These are phyloP conservation scores for Alcedo atthis DNA, from an alignment of 2,797 vertebrate genomes.

Conservation along the genomic window DNA sequence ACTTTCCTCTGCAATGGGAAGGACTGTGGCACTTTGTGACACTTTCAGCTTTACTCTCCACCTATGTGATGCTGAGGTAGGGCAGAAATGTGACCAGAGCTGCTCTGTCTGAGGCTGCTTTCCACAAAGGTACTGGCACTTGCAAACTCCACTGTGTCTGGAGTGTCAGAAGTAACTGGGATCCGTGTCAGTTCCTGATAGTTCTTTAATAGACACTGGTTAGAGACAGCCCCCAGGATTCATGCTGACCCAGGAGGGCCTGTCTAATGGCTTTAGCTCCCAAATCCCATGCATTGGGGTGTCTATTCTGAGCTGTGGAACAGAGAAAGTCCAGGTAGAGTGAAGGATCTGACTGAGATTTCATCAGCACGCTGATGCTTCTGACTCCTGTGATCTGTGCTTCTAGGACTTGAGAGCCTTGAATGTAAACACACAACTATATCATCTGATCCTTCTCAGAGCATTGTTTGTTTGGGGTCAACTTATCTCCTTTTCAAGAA, in stretches of 20 bases:
- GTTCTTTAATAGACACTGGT: background rate
- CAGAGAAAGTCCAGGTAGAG: background rate
- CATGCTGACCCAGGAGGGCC: background rate
- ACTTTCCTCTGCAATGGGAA: background rate
- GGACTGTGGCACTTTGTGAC: background rate
- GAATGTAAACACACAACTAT: conserved; percentile 40
- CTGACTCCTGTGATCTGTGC: background rate
- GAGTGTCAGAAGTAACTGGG: background rate
- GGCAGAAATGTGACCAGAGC: background rate
- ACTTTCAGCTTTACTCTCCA: background rate
- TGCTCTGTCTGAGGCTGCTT: background rate
- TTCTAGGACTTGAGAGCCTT: conserved; percentile 17
- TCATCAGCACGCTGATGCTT: background rate
- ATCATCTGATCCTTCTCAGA: conserved; percentile 47
- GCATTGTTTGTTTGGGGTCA: conserved; percentile 56
- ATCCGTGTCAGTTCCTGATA: fast-evolving
- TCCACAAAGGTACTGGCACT: background rate
- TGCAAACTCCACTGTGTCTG: background rate
- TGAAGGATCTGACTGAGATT: background rate
- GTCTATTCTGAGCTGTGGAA: background rate
- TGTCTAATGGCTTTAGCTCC: background rate
- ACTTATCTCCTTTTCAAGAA: conserved; percentile 56
- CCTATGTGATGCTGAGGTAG: background rate
- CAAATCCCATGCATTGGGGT: background rate
- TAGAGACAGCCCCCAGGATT: background rate